Evolutionary conservation across 2,113 vertebrate species (phyloP), one percentile per base, ranked within the genome.

Genomic region (Australoheros scitulus): DNA sequence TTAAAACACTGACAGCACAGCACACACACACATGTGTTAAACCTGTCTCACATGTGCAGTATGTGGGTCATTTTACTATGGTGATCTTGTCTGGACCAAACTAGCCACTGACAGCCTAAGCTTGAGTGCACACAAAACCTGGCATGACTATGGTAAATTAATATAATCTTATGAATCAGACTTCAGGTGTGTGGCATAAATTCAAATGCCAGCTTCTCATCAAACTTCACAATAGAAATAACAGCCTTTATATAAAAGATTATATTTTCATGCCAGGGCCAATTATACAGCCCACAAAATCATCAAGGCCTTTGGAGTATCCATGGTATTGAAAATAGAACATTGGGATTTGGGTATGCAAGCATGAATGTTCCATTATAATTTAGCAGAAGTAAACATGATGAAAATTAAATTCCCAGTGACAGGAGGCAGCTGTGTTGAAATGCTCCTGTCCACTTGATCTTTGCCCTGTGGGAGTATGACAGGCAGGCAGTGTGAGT

Each of bases 391-490:
- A 81, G 68, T 68, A 74, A 52, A 81, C 83, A 58, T 77, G 55
- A 80, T 74, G 76, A 79, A 89, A 82, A 68, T 84, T 15, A 41
- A 77, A 88, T 82, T 68, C 56, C 65, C 43, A 57, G 18, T 80
- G 87, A 89, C 85, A 88, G 88, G 36, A 77, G 55, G 65, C 88
- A 89, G 80, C 88, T 89, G 86, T 59, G 61, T 74, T 78, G 29
- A 82, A 88, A 82, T 70, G 82, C 68, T 70, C 47, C 61, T 63
- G 82, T 91, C 86, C 82, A 79, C 61, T 87, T 89, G 87, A 94
- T 81, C 92, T 87, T 80, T 94, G 91, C 59, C 89, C 93, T 82
- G 22, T 81, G 76, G 61, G 55, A 76, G 82, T 83, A 61, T 80
- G 82, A 79, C 78, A 65, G 85, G 26, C 79, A 81, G 82, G 38